Conservation (phyloP, 2,888 invertebrate genomes). For the Branchellion lobata region DNA sequence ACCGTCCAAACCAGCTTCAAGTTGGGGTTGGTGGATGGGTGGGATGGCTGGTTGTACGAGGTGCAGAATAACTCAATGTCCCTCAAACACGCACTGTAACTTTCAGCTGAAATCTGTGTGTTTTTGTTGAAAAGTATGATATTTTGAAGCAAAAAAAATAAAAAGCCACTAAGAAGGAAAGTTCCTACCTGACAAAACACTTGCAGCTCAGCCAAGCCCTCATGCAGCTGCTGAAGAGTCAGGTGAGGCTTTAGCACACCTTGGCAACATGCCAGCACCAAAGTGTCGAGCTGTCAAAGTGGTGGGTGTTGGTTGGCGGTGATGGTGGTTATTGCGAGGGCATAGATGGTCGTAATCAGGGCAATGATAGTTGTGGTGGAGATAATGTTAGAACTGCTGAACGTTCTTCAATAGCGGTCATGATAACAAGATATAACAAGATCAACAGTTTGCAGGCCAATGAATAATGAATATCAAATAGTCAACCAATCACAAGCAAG, state of each 20-base stretch:
- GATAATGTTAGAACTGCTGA: too few species aligned
- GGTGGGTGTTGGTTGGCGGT: too few species aligned
- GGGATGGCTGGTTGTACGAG: not conserved
- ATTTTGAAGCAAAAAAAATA: too few species aligned
- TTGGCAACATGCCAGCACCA: conserved; percentile 24
- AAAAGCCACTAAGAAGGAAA: too few species aligned
- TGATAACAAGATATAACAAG: too few species aligned
- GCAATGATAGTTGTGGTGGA: too few species aligned
- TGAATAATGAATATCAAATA: not conserved
- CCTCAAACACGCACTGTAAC: conserved; percentile 24
- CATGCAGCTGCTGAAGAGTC: not conserved
- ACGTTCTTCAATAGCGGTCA: too few species aligned
- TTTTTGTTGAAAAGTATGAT: too few species aligned
- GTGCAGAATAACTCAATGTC: conserved; percentile 14
- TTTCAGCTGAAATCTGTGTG: conserved; percentile 27
- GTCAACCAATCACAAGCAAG: not conserved
- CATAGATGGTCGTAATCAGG: too few species aligned
- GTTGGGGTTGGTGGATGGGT: not conserved
- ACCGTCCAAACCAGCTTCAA: conserved; percentile 42
- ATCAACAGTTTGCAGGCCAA: not conserved
- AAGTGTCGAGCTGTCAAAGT: not conserved
- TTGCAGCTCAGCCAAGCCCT: conserved; percentile 17
- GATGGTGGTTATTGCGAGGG: too few species aligned
- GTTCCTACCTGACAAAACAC: conserved; percentile 30
- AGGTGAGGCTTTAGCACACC: not conserved